Percentiles rank a stretch among this genome's conserved stretches.
Evolutionary conservation across 92 coral and sea anemone genomes (phyloP).

Genomic region (Phenganax stokvisi): DNA sequence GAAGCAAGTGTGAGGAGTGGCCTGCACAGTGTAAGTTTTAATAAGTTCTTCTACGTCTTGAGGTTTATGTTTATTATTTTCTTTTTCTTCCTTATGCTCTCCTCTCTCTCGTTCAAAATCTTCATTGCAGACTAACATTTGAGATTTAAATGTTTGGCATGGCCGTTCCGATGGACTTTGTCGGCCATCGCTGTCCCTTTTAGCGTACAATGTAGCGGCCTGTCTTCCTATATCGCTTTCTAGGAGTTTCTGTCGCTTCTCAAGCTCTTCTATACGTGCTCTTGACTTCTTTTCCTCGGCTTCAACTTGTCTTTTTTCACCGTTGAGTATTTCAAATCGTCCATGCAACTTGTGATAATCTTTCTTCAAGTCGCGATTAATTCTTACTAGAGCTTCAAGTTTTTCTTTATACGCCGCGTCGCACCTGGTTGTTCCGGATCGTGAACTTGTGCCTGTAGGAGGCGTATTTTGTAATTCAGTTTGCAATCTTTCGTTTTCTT

Average conservation of each 20-base stretch:
- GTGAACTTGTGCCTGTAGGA: neutral
- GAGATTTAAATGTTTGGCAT: slow-evolving; percentile 55
- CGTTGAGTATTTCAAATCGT: slow-evolving; percentile 53
- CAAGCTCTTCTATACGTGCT: slow-evolving; percentile 59
- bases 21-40: slow-evolving; percentile 63
- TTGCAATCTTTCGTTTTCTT: neutral
- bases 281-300: slow-evolving; percentile 55
- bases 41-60: slow-evolving; percentile 72
- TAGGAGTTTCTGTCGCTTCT: slow-evolving; percentile 65
- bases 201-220: slow-evolving; percentile 37
- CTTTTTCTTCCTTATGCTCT: slow-evolving; percentile 73
- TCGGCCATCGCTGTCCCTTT: slow-evolving; percentile 44
- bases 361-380: slow-evolving; percentile 75
- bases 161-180: slow-evolving; percentile 38
- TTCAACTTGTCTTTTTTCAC: slow-evolving; percentile 50
- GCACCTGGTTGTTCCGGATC: neutral
- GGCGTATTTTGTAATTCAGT: neutral
- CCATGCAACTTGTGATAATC: slow-evolving; percentile 58
- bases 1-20: slow-evolving; percentile 55
- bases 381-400: slow-evolving; percentile 40
- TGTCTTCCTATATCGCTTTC: slow-evolving; percentile 74
- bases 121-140: slow-evolving; percentile 78
- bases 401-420: neutral
- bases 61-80: slow-evolving; percentile 58
- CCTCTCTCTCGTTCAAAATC: slow-evolving; percentile 80